A percentile compares a stretch with the other conserved stretches of the same genome.
Conservation (phyloP, 2,113 vertebrate species). For the Mormoops blainvillei region DNA sequence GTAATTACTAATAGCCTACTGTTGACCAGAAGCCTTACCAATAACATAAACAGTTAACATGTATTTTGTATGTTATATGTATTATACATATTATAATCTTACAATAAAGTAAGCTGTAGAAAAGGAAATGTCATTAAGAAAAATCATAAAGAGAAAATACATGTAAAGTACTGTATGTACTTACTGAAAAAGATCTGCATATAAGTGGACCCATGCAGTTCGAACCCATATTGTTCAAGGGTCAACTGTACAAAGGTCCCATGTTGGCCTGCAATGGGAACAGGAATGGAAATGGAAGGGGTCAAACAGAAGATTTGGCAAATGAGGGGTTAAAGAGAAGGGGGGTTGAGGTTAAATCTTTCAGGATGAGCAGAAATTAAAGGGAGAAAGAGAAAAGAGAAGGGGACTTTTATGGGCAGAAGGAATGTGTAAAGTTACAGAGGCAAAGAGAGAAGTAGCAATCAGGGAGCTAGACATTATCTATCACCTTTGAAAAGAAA, state of each 20-base stretch:
- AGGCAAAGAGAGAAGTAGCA: neutral
- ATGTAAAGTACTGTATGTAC: neutral
- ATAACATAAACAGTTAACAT: neutral
- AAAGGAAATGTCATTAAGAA: neutral
- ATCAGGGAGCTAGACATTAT: too few relatives aligned
- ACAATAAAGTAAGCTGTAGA: neutral
- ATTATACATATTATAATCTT: neutral
- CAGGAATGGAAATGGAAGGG: neutral
- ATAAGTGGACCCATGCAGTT: neutral
- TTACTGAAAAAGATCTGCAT: neutral
- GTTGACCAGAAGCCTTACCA: neutral
- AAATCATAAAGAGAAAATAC: neutral
- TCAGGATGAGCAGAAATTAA: neutral
- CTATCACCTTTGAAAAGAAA: neutral
- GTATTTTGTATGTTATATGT: neutral
- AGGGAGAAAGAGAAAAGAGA: neutral
- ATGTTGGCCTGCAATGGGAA: neutral
- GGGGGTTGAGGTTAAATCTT: neutral
- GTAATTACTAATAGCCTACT: neutral
- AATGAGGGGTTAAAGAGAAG: neutral
- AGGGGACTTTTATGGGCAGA: neutral
- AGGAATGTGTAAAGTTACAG: neutral
- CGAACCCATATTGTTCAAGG: neutral
- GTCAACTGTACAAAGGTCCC: neutral
- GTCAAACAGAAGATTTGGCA: neutral